These are phyloP conservation scores for Rhinolophus ferrumequinum DNA, from an alignment of 2,113 vertebrate genomes.

Conservation along the genomic window DNA sequence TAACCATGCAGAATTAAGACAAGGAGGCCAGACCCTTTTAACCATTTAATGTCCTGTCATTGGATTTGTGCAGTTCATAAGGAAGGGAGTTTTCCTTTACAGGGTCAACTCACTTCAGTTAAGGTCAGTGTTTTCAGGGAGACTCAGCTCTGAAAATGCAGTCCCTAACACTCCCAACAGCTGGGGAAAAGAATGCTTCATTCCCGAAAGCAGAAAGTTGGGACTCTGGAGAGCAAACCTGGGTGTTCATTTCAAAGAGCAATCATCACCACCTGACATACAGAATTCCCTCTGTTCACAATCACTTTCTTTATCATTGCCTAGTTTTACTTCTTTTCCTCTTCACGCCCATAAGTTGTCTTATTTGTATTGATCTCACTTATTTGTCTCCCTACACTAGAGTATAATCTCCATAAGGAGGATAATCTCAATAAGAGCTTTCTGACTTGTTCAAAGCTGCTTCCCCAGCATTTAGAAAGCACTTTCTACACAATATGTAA, in stretches of 20 bases:
- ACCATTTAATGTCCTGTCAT: no score
- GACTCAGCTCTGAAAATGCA: background rate
- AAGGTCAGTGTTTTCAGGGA: background rate
- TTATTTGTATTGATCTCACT: background rate
- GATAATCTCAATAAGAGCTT: background rate
- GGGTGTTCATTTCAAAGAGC: background rate
- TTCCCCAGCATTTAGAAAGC: background rate
- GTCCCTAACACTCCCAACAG: background rate
- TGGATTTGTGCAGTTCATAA: accelerated
- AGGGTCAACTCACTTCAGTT: background rate
- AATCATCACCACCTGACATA: background rate
- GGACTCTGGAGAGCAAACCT: background rate
- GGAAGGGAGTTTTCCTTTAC: background rate
- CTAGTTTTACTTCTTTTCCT: background rate
- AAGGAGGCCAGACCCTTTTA: background rate
- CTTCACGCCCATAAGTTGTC: background rate
- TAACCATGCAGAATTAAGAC: background rate
- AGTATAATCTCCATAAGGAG: background rate
- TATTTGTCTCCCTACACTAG: background rate
- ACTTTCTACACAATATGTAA: background rate
- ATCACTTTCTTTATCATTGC: background rate
- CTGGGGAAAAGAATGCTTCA: background rate
- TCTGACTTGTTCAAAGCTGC: background rate
- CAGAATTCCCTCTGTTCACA: background rate
- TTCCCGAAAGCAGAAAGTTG: background rate